Base-by-base conservation (phyloP, 2,113 vertebrate genomes). In the Porphyrio hochstetteri region DNA sequence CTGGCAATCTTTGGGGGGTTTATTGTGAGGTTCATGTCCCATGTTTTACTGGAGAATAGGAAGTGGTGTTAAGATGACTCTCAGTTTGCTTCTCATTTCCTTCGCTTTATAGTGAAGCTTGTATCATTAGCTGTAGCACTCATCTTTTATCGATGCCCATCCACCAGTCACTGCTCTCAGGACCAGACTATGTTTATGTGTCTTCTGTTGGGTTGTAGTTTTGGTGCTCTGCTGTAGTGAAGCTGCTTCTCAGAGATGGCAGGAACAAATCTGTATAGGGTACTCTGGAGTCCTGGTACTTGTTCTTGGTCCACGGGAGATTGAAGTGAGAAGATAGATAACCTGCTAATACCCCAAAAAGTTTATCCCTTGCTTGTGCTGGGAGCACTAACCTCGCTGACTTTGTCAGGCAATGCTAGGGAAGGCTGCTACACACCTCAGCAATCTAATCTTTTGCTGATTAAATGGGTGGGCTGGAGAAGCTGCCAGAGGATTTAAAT, bases 31-130 rank as follows among this genome's bases (percentile, higher is more conserved):
- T 31, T 79, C 28, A 35, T 31, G 17, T 40, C 68, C 35, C 29
- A 5, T 31, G 27, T 48, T 68, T 86, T 29, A 8, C 13, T 60
- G 53, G 53, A 87, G 29, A 76, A 82, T 8, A 91, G n/a, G 61
- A 23, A 75, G 8, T 42, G 7, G 29, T 48, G 9, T 42, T 82
- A 46, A n/a, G n/a, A 29, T 17, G 67, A 36, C 72, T 85, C 33
- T 90, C n/a, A n/a, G 27, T 82, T 92, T 80, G 29, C 33, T 60
- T 82, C n/a, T 77, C 13, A 23, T 79, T 87, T 84, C 48, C 38
- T 88, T 33, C 5, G 12, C 11, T 9, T 50, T 78, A 86, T 83
- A 24, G 48, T 50, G 48, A 50, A 40, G 29, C 13, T 75, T 64
- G 78, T 61, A 21, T 78, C 18, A 18, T 80, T 72, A 86, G 35